Conservation (phyloP, 1,140 invertebrate species). For the Cecropterus lyciades region DNA sequence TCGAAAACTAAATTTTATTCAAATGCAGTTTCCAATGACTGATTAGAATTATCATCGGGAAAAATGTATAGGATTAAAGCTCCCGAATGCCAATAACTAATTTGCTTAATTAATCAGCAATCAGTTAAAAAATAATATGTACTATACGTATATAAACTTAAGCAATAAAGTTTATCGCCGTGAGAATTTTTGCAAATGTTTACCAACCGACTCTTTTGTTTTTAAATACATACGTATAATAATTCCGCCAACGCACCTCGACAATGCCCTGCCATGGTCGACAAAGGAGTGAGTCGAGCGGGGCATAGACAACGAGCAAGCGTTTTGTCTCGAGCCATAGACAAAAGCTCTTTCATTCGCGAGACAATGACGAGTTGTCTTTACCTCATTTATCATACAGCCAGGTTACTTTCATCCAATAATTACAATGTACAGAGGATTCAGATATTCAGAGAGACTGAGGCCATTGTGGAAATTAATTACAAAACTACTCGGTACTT, state of each 20-base stretch:
- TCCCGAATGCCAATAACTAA: slow-evolving; percentile 9
- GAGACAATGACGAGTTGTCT: slow-evolving; percentile 70
- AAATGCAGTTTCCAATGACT: background rate
- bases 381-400: slow-evolving; percentile 80
- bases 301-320: slow-evolving; percentile 69
- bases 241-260: slow-evolving; percentile 61
- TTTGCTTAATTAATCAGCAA: slow-evolving; percentile 1
- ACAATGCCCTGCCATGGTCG: slow-evolving; percentile 63
- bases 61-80: slow-evolving; percentile 12
- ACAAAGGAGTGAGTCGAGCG: slow-evolving; percentile 68
- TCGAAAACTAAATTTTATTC: background rate
- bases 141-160: background rate
- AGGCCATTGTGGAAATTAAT: slow-evolving; percentile 58
- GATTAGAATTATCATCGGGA: slow-evolving; percentile 11
- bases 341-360: slow-evolving; percentile 78
- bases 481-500: slow-evolving; percentile 53
- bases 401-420: slow-evolving; percentile 79
- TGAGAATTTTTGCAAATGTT: slow-evolving; percentile 60
- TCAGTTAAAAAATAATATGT: slow-evolving; percentile 3
- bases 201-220: slow-evolving; percentile 50
- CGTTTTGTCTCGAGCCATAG: slow-evolving; percentile 72
- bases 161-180: slow-evolving; percentile 17
- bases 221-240: slow-evolving; percentile 60
- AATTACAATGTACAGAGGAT: slow-evolving; percentile 72
- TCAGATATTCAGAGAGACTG: slow-evolving; percentile 49